Percentiles rank a stretch among this genome's conserved stretches.
phyloP scores from a whole-genome alignment of 2,797 vertebrate species.

The Macropodus opercularis region DNA sequence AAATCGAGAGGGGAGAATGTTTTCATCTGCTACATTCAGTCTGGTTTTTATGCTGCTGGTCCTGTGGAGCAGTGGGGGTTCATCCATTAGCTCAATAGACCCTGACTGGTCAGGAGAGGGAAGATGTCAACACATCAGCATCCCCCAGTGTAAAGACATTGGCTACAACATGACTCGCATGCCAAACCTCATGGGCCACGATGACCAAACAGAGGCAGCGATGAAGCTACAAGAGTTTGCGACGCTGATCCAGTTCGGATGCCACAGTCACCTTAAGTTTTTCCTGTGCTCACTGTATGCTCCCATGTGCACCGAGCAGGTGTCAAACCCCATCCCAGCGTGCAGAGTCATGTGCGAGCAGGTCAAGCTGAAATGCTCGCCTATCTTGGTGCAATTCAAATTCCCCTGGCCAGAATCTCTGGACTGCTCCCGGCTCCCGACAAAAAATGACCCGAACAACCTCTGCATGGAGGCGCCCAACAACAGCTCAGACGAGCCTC shows the following conservation, averaged over 20 bases:
- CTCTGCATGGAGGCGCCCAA: slow-evolving; percentile 98
- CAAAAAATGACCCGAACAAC: slow-evolving; percentile 96
- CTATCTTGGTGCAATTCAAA: slow-evolving; percentile 94
- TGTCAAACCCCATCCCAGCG: slow-evolving; percentile 95
- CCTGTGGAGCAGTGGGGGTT: slow-evolving; percentile 66
- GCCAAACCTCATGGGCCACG: slow-evolving; percentile 97
- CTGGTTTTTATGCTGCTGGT: slow-evolving; percentile 64
- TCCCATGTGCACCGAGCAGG: slow-evolving; percentile 99
- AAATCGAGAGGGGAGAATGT: slow-evolving; percentile 65
- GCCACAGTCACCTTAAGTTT: slow-evolving; percentile 94
- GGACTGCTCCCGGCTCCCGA: slow-evolving; percentile 93
- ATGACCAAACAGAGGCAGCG: slow-evolving; percentile 93
- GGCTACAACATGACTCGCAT: slow-evolving; percentile 98
- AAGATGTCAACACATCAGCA: slow-evolving; percentile 92
- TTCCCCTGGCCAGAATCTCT: slow-evolving; percentile 96
- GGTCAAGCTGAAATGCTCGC: slow-evolving; percentile 92
- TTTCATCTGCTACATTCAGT: slow-evolving; percentile 47
- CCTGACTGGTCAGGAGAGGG: slow-evolving; percentile 90
- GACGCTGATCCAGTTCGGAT: slow-evolving; percentile 94
- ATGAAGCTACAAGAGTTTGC: slow-evolving; percentile 97
- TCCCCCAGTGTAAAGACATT: slow-evolving; percentile 96
- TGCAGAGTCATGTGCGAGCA: slow-evolving; percentile 98
- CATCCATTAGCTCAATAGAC: slow-evolving; percentile 92
- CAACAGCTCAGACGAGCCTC: slow-evolving; percentile 91
- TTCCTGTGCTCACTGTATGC: slow-evolving; percentile 98